Percentiles rank a stretch among this genome's conserved stretches.
phyloP scores from a whole-genome alignment of 2,797 vertebrate genomes.

The Spatula clypeata region DNA sequence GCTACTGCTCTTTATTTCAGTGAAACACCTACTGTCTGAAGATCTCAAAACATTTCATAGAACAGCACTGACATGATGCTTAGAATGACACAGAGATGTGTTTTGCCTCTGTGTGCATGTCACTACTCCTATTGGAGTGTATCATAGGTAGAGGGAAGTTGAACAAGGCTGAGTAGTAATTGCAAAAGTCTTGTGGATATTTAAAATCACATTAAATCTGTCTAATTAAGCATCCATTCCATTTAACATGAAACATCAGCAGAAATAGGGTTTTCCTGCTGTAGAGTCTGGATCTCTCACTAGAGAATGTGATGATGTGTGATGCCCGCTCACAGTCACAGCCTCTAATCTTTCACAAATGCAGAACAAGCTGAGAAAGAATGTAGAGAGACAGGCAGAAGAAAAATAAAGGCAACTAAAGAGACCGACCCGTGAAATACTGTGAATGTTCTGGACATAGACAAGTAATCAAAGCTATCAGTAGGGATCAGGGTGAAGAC shows the following conservation, averaged over 20 bases:
- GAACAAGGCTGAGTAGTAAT: background rate
- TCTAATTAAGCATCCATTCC: constrained; percentile 31
- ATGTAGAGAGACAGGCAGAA: background rate
- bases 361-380: background rate
- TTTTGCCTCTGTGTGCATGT: background rate
- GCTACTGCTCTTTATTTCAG: background rate
- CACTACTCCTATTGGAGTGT: background rate
- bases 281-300: background rate
- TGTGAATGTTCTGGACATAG: background rate
- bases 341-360: background rate
- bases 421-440: background rate
- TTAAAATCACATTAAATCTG: constrained; percentile 38
- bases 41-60: background rate
- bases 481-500: background rate
- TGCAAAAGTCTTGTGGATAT: background rate
- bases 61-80: background rate
- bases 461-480: background rate
- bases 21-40: background rate
- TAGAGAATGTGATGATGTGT: background rate
- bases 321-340: background rate
- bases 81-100: background rate
- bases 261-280: constrained; percentile 13
- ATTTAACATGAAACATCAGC: background rate
- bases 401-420: background rate
- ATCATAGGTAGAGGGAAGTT: background rate